Percentiles rank a stretch among this genome's conserved stretches.
phyloP scores from a whole-genome alignment of 2,888 invertebrate species.

The Diplazon laetatorius region DNA sequence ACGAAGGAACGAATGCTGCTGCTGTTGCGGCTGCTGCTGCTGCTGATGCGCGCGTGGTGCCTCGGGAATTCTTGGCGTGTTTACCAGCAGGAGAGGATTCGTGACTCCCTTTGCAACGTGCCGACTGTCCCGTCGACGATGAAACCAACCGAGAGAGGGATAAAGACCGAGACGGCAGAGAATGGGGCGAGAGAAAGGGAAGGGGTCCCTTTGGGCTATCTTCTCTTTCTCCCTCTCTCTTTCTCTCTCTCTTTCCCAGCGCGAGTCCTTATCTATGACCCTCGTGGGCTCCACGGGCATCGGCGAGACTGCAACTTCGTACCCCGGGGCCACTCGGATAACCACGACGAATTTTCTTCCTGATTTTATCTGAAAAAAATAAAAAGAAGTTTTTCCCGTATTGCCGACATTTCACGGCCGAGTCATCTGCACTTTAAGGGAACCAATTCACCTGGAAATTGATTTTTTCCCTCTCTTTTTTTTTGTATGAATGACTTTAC shows the following conservation, averaged over 20 bases:
- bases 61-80: slow-evolving; percentile 76
- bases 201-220: slow-evolving; percentile 14
- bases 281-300: background rate
- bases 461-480: no score
- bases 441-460: background rate
- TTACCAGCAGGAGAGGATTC: slow-evolving; percentile 74
- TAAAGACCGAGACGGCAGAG: slow-evolving; percentile 28
- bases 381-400: slow-evolving; percentile 30
- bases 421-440: background rate
- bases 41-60: slow-evolving; percentile 54
- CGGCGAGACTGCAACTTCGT: background rate
- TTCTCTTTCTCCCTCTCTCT: background rate
- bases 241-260: background rate
- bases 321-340: slow-evolving; percentile 45
- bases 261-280: slow-evolving; percentile 26
- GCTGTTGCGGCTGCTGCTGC: no score
- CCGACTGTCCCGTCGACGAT: slow-evolving; percentile 61
- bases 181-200: slow-evolving; percentile 24
- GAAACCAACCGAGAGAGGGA: slow-evolving; percentile 39
- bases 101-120: slow-evolving; percentile 67
- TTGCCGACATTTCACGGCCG: background rate
- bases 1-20: slow-evolving; percentile 13
- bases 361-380: slow-evolving; percentile 29
- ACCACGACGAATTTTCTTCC: slow-evolving; percentile 27
- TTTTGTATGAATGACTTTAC: no score